phyloP scores from a whole-genome alignment of 2,113 vertebrate species.

The Mixornis gularis region DNA sequence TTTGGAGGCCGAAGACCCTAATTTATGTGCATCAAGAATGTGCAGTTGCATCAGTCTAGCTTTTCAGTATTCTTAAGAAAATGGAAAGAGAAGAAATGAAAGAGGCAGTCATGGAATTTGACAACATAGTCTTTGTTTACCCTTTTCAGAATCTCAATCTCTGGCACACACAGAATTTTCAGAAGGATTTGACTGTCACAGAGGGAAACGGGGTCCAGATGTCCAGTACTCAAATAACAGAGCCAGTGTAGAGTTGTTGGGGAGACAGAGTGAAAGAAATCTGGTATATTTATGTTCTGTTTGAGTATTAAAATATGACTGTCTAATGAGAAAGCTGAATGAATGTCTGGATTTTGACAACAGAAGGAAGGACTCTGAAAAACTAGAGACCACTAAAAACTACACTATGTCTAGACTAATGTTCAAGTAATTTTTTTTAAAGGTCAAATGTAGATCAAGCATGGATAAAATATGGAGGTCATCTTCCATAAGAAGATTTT shows the following conservation, averaged over 20 bases:
- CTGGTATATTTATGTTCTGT: constrained; percentile 4
- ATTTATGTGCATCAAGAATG: not conserved
- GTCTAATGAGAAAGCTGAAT: constrained; percentile 1
- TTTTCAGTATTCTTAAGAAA: constrained; percentile 14
- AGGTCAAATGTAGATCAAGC: not conserved
- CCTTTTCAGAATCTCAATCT: not conserved
- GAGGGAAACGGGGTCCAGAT: constrained; percentile 37
- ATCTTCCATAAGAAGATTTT: not conserved
- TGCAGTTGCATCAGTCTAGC: not conserved
- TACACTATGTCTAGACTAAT: not conserved
- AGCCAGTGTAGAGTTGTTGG: not conserved
- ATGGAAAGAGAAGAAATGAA: constrained; percentile 21
- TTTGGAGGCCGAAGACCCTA: not conserved
- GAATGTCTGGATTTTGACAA: not conserved
- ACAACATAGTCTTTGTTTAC: constrained; percentile 46
- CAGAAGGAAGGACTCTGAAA: not conserved
- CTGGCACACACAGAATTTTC: not conserved
- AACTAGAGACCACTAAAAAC: not conserved
- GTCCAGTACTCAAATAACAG: constrained; percentile 12
- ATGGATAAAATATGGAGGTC: not conserved
- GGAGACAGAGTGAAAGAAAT: not conserved
- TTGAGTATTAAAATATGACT: constrained; percentile 10
- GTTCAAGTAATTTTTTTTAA: not conserved
- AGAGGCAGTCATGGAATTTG: constrained; percentile 32
- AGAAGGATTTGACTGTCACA: constrained; percentile 18